Conservation (phyloP, 1,140 invertebrate genomes). For the Drosophila saltans region DNA sequence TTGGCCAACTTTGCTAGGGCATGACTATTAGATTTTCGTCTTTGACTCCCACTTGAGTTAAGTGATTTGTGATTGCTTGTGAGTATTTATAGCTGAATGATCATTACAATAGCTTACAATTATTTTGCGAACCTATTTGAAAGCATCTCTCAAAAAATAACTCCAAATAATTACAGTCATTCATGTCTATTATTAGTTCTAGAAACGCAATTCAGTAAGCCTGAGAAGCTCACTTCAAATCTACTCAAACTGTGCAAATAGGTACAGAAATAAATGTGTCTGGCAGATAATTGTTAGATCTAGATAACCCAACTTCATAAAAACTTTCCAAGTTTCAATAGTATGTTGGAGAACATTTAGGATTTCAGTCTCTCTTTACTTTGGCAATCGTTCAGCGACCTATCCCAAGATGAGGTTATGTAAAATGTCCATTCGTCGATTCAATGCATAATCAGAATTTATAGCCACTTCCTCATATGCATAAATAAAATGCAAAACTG, state of each 20-base stretch:
- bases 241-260: too few species aligned
- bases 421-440: conserved; percentile 6
- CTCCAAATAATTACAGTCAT: not conserved
- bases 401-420: not conserved
- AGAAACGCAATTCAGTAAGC: not conserved
- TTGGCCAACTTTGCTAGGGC: conserved; percentile 14
- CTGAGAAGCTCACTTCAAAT: too few species aligned
- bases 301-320: too few species aligned
- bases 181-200: not conserved
- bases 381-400: conserved; percentile 7
- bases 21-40: conserved; percentile 6
- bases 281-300: too few species aligned
- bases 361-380: not conserved
- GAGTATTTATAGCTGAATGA: not conserved
- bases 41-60: not conserved
- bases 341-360: too few species aligned
- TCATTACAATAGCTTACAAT: not conserved
- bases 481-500: conserved; percentile 56
- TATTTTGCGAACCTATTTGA: not conserved
- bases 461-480: conserved; percentile 62
- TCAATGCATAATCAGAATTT: conserved; percentile 46
- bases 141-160: not conserved
- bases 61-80: conserved; percentile 33
- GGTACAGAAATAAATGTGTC: too few species aligned
- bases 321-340: too few species aligned